Evolutionary conservation across 2,888 invertebrate species (phyloP), one percentile per base, ranked within the genome.

Genomic region (Hedychridium roseum): DNA sequence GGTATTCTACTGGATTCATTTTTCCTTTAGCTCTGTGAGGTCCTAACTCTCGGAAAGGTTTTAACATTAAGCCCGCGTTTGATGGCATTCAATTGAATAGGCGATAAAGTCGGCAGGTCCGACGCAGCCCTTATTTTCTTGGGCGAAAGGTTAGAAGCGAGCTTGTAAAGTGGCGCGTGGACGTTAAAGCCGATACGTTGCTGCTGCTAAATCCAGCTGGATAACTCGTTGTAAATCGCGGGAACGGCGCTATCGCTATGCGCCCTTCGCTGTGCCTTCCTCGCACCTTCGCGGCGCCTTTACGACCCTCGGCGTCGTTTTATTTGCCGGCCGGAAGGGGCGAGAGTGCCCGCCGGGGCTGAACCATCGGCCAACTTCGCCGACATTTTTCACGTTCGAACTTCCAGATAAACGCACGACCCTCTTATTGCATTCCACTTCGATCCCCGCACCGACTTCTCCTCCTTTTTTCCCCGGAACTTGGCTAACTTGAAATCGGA

Each of bases 161-260:
- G 48, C 50, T 26, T 45, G 45, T 54, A 60, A 60, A 50, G 54
- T 51, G 54, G 52, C 50, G 41, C 46, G n/a, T n/a, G n/a, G n/a
- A n/a, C n/a, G 58, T 60, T 62, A 62, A 58, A 43, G 39, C 37
- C 40, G 55, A 52, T 56, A 34, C 48, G 17, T 47, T 28, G 49
- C 37, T 48, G 46, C n/a, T n/a, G n/a, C n/a, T 60, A 53, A 62
- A 62, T 61, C 44, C 46, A 42, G 32, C 42, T 43, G 43, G 57
- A 57, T 61, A 54, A 61, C 51, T 54, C 44, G 47, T 50, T 39
- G 48, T 58, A 58, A 58, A 50, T 57, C 49, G 44, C 38, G 49
- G 41, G 45, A 47, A 36, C 43, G n/a, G n/a, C n/a, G n/a, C n/a
- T n/a, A n/a, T n/a, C n/a, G n/a, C n/a, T n/a, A n/a, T n/a, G n/a